phyloP scores from a whole-genome alignment of 1,140 invertebrate genomes.

The Heliconius congener region DNA sequence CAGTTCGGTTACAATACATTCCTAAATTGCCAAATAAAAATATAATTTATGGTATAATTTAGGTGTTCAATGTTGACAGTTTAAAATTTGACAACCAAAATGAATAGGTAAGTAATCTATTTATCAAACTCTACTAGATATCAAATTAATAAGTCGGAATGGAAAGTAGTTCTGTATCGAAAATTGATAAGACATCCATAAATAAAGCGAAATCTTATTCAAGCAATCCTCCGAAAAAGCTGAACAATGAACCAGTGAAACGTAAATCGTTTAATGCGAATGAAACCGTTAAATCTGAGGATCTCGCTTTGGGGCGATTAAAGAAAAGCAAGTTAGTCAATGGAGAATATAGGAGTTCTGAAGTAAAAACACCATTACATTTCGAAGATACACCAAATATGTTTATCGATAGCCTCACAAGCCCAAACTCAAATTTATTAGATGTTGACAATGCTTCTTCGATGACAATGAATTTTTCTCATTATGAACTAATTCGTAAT shows the following conservation, averaged over 20 bases:
- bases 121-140: background rate
- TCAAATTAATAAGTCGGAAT: conserved; percentile 52
- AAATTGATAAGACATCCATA: conserved; percentile 52
- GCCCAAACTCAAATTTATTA: conserved; percentile 31
- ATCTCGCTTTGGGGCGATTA: conserved; percentile 55
- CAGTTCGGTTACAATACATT: background rate
- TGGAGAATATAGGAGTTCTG: conserved; percentile 40
- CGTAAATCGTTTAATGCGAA: conserved; percentile 64
- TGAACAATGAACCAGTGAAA: conserved; percentile 50
- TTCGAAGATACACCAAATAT: conserved; percentile 37
- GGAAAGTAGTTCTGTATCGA: conserved; percentile 50
- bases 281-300: conserved; percentile 59
- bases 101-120: background rate
- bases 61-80: background rate
- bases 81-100: conserved; percentile 9
- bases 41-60: background rate
- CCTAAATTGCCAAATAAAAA: background rate
- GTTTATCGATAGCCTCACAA: conserved; percentile 47
- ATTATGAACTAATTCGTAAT: conserved; percentile 69
- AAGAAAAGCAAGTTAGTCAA: conserved; percentile 61
- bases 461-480: conserved; percentile 72
- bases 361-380: conserved; percentile 28
- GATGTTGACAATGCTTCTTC: conserved; percentile 55
- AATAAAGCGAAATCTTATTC: conserved; percentile 57
- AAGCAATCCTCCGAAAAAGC: conserved; percentile 40